Evolutionary conservation across 2,888 invertebrate genomes (phyloP).

Genomic region (Nomada lathburiana): DNA sequence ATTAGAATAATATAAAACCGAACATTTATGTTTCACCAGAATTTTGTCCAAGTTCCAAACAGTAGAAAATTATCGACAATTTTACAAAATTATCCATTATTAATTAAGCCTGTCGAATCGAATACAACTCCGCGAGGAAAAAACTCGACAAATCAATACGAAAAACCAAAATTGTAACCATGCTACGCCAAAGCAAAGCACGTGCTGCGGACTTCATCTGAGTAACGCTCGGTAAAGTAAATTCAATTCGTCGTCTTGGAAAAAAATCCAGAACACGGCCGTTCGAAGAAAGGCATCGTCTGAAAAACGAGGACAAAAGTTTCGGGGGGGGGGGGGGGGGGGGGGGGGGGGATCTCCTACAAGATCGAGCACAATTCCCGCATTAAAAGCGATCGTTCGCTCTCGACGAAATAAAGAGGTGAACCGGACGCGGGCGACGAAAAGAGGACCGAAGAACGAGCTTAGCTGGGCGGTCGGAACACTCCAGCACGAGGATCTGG

Average conservation of each 20-base stretch:
- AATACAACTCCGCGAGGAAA: too few species aligned
- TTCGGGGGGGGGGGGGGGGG: slow-evolving; percentile 25
- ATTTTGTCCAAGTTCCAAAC: not conserved
- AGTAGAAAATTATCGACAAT: too few species aligned
- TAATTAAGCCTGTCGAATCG: too few species aligned
- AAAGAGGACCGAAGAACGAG: slow-evolving; percentile 15
- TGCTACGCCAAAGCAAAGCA: too few species aligned
- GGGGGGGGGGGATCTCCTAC: slow-evolving; percentile 19
- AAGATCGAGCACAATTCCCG: slow-evolving; percentile 48
- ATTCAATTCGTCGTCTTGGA: too few species aligned
- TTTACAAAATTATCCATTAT: too few species aligned
- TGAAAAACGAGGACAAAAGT: not conserved
- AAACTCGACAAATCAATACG: too few species aligned
- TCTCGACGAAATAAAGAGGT: slow-evolving; percentile 31
- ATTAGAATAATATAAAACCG: not conserved
- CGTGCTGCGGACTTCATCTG: too few species aligned
- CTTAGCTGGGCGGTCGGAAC: slow-evolving; percentile 25
- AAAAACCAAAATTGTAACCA: too few species aligned
- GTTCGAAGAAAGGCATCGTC: not conserved
- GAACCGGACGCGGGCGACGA: not conserved
- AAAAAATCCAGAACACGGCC: too few species aligned
- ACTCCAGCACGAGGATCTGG: slow-evolving; percentile 58
- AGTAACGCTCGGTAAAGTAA: too few species aligned
- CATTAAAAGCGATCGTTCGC: slow-evolving; percentile 17
- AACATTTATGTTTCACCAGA: not conserved